These are phyloP conservation scores for Cephalopholis sonnerati DNA, from an alignment of 2,113 vertebrate species.

Conservation along the genomic window DNA sequence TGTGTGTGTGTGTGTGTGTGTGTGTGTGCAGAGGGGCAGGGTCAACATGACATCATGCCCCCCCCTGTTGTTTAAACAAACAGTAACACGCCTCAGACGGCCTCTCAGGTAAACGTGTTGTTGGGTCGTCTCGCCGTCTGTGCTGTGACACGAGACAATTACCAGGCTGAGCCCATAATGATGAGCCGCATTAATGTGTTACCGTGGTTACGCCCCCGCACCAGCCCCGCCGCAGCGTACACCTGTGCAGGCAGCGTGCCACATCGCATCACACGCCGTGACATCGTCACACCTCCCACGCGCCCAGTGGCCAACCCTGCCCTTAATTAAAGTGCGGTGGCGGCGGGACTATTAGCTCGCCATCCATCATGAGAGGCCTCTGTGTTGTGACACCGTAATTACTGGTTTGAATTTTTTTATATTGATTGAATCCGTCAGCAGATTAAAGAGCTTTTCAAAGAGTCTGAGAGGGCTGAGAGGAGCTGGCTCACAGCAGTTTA, in stretches of 20 bases:
- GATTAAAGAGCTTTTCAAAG: slow-evolving; percentile 51
- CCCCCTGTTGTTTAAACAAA: too few species aligned
- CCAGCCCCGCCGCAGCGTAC: neutral
- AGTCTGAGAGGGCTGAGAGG: neutral
- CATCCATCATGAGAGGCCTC: slow-evolving; percentile 32
- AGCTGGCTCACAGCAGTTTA: slow-evolving; percentile 4
- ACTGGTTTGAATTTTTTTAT: slow-evolving; percentile 32
- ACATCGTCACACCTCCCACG: slow-evolving; percentile 55
- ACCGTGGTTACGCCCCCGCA: slow-evolving; percentile 15
- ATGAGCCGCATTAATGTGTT: slow-evolving; percentile 33
- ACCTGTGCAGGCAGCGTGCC: slow-evolving; percentile 35
- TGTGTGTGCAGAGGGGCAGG: too few species aligned
- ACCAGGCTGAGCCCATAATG: slow-evolving; percentile 62
- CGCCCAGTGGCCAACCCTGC: slow-evolving; percentile 6
- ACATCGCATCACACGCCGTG: neutral
- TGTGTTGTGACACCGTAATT: slow-evolving; percentile 55
- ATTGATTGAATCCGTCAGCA: slow-evolving; percentile 51
- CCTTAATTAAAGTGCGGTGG: slow-evolving; percentile 50
- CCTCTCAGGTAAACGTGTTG: neutral
- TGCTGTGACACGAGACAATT: slow-evolving; percentile 40
- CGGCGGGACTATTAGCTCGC: slow-evolving; percentile 12
- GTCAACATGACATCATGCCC: too few species aligned
- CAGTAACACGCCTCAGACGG: too few species aligned
- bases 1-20: too few species aligned
- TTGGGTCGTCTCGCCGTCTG: slow-evolving; percentile 44